Percentiles rank a stretch among this genome's conserved stretches.
These are phyloP conservation scores for Clupea harengus DNA, from an alignment of 2,113 vertebrate genomes.

Conservation along the genomic window DNA sequence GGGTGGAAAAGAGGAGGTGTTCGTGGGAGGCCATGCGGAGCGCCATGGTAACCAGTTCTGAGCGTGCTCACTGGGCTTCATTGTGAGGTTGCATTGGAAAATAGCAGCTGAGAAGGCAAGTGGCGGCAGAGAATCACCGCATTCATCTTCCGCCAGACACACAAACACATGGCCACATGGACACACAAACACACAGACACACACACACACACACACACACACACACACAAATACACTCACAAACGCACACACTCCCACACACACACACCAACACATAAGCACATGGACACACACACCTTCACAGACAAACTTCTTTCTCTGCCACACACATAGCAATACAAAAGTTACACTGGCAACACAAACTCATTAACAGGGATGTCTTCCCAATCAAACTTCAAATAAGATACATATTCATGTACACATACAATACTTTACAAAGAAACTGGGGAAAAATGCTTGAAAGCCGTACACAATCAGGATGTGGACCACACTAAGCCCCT, in stretches of 20 bases:
- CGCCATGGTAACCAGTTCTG: slow-evolving; percentile 34
- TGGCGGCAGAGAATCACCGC: slow-evolving; percentile 34
- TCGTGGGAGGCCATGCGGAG: background rate
- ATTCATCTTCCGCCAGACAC: slow-evolving; percentile 42
- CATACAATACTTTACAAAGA: background rate
- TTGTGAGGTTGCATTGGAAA: slow-evolving; percentile 32
- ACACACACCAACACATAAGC: background rate
- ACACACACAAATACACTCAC: slow-evolving; percentile 25
- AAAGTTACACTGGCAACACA: background rate
- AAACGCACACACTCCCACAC: slow-evolving; percentile 9
- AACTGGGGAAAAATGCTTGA: no score
- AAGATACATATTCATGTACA: background rate
- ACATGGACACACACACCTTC: slow-evolving; percentile 28
- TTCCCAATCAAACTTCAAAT: background rate
- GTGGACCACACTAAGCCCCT: background rate
- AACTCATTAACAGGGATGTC: background rate
- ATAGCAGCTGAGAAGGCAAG: slow-evolving; percentile 33
- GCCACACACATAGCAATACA: background rate
- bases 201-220: slow-evolving; percentile 9
- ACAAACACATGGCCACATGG: background rate
- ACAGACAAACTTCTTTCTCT: background rate
- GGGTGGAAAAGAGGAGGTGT: background rate
- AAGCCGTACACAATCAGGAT: no score
- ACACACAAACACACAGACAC: slow-evolving; percentile 22
- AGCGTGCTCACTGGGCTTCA: slow-evolving; percentile 21